Conservation (phyloP, 2,888 invertebrate species). For the Arge pagana region DNA sequence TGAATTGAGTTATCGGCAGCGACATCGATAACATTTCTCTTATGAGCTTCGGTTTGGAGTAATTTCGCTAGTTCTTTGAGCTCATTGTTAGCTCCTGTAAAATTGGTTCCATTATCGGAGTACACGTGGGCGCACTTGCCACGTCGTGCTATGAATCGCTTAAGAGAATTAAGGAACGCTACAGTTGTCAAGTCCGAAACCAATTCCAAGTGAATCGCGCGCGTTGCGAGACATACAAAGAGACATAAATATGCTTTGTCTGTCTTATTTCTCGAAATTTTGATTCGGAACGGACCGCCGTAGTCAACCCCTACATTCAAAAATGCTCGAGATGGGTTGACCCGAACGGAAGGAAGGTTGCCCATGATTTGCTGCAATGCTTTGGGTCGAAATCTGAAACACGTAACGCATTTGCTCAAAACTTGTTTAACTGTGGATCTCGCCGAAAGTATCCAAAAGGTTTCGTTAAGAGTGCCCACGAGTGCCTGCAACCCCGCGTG, state of each 20-base stretch:
- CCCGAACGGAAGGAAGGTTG: slow-evolving; percentile 11
- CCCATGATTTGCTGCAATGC: slow-evolving; percentile 22
- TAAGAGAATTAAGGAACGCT: slow-evolving; percentile 31
- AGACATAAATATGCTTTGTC: slow-evolving; percentile 29
- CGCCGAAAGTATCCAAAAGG: slow-evolving; percentile 28
- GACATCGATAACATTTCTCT: neutral
- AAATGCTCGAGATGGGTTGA: slow-evolving; percentile 18
- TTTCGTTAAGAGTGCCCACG: slow-evolving; percentile 15
- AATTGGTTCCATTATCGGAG: slow-evolving; percentile 36
- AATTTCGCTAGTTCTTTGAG: slow-evolving; percentile 14
- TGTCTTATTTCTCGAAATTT: slow-evolving; percentile 15
- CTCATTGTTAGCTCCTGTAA: slow-evolving; percentile 31
- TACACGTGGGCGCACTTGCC: slow-evolving; percentile 25
- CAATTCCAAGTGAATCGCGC: slow-evolving; percentile 31
- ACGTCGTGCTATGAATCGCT: slow-evolving; percentile 31
- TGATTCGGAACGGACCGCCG: slow-evolving; percentile 19
- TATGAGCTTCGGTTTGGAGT: slow-evolving; percentile 22
- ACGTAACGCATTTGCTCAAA: slow-evolving; percentile 23
- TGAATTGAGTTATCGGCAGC: slow-evolving; percentile 15
- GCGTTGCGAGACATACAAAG: slow-evolving; percentile 29
- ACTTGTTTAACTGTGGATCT: slow-evolving; percentile 17
- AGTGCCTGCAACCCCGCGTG: slow-evolving; percentile 24
- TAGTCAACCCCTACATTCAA: slow-evolving; percentile 17
- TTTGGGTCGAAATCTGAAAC: slow-evolving; percentile 25
- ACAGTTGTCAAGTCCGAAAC: slow-evolving; percentile 30